Evolutionary conservation across 2,888 invertebrate species (phyloP), one percentile per base, ranked within the genome.

Genomic region (Agriopis marginaria): DNA sequence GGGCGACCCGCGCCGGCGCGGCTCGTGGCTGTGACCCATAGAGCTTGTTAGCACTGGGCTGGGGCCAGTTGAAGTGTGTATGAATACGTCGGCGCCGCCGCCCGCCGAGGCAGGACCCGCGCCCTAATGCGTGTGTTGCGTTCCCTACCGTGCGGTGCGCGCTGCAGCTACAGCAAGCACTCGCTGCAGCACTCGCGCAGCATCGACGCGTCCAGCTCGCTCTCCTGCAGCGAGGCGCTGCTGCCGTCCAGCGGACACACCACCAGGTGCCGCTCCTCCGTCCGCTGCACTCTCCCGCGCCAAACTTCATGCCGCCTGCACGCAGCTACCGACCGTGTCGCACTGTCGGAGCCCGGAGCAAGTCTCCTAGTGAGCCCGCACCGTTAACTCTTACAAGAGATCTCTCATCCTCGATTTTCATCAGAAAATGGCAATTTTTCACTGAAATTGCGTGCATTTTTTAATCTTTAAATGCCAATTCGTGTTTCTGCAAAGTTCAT

Each of bases 161-260:
- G 76, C 54, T 47, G 83, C 87, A 92, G 93, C 85, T 93, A 92
- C 90, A 90, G 92, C 89, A 89, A 88, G 89, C 79, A 80, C 84
- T 92, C 93, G 88, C 90, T 93, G 89, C 93, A 92, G 84, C 93
- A 91, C 89, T 89, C 89, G 86, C 91, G 93, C 88, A 87, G 89
- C 78, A 82, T 88, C 63, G 91, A 92, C 75, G 89, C 91, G 72
- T 87, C 87, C 75, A 81, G 89, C 88, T 89, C 90, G 83, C 89
- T 87, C 66, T 87, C 89, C 76, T 79, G 79, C 83, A 78, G 82
- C 71, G 87, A 84, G 82, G 58, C 47, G 58, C 85, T 74, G 85
- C 87, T 82, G 79, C 86, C 86, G 76, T 70, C 70, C 78, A 82
- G 84, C 83, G 83, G 79, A 59, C 82, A 73, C 83, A 73, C 81